Base-by-base conservation (phyloP, 2,888 invertebrate genomes). In the Scaptomyza parva region DNA sequence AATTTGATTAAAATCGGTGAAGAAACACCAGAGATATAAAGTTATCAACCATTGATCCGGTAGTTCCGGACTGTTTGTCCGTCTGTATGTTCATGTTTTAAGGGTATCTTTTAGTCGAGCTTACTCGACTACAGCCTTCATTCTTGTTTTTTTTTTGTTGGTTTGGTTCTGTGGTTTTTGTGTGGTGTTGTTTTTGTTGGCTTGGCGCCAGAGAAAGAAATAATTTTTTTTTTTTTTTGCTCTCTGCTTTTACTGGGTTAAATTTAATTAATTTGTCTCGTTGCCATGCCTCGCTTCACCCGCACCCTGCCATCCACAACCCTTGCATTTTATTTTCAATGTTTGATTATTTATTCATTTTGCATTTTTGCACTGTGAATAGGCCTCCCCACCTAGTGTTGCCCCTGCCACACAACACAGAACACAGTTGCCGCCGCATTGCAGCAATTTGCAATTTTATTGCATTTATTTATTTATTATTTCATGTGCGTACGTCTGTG, bases 201-300 rank as follows among this genome's bases (percentile, higher is more conserved):
- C 84, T 51, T 39, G 44, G 24, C 41, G 88, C 82, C 83, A 45
- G 26, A 7, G 12, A 28, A 44, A 26, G 0, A 43, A 5, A 2
- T 0, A 11, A 14, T 5, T 1, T 67, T 45, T 72, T 86, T 79
- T 64, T 81, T 81, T 67, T 78, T 37, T 17, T 37, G 22, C 22
- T 4, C 78, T 67, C 45, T 57, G 77, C 57, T 71, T 71, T 88
- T 88, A 88, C 71, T 83, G 86, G 83, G 83, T 83, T 83, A 83
- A 88, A 83, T 86, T 83, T 86, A 88, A 83, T 83, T 83, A 88
- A 83, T 83, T 83, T 88, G 84, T 84, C 78, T 77, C 88, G 71
- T 63, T 63, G 68, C 52, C 66, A 62, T 44, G 40, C 45, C 47
- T 26, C 54, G 14, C 17, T 9, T 9, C 37, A 8, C 17, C 7